phyloP scores from a whole-genome alignment of 2,888 invertebrate species.

The Catonia carolina region DNA sequence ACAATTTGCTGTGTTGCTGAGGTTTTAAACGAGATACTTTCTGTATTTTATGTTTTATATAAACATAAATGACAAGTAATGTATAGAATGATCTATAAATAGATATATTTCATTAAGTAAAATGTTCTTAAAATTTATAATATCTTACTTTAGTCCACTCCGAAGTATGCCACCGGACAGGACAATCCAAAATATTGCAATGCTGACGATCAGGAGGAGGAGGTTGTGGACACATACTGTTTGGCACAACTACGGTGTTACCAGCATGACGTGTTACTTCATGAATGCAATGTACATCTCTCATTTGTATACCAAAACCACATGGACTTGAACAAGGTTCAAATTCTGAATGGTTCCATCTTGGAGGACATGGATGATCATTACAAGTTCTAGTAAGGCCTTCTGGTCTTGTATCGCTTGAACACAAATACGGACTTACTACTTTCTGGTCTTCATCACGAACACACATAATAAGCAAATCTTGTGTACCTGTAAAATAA shows the following conservation, averaged over 20 bases:
- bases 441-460: conserved; percentile 80
- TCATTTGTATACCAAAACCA: conserved; percentile 86
- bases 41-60: no score
- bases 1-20: no score
- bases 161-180: conserved; percentile 79
- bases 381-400: conserved; percentile 86
- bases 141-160: conserved; percentile 68
- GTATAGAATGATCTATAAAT: no score
- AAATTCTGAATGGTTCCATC: conserved; percentile 55
- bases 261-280: conserved; percentile 80
- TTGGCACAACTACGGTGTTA: conserved; percentile 87
- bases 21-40: no score
- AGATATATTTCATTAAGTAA: no score
- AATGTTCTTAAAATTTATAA: no score
- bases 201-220: conserved; percentile 82
- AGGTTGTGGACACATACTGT: conserved; percentile 87
- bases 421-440: conserved; percentile 81
- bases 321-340: conserved; percentile 85
- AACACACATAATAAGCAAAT: conserved; percentile 81
- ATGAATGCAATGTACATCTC: conserved; percentile 84
- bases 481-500: conserved; percentile 52
- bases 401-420: conserved; percentile 80
- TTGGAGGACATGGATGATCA: conserved; percentile 90
- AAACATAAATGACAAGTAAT: no score
- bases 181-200: conserved; percentile 90